Conservation (phyloP, 2,888 invertebrate species). For the Drosophila ustulata region DNA sequence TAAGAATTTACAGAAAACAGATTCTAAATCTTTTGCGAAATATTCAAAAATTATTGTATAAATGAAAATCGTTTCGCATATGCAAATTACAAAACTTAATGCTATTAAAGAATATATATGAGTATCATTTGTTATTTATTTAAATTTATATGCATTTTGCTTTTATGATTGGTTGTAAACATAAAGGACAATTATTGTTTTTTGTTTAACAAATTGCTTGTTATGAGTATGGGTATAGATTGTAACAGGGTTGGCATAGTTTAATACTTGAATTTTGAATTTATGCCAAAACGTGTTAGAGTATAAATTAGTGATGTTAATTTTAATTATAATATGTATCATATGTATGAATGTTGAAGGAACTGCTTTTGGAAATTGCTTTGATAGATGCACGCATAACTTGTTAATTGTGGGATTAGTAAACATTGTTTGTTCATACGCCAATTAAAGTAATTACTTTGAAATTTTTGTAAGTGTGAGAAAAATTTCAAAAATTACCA, state of each 20-base stretch:
- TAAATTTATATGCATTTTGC: constrained; percentile 47
- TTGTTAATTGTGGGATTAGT: constrained; percentile 36
- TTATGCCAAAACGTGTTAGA: constrained; percentile 50
- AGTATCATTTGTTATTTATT: constrained; percentile 82
- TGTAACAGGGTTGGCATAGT: constrained; percentile 47
- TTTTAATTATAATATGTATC: constrained; percentile 3
- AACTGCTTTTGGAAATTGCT: constrained; percentile 59
- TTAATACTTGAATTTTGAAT: constrained; percentile 75
- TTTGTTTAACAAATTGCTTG: constrained; percentile 5
- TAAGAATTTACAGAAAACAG: constrained; percentile 37
- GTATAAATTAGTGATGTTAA: constrained; percentile 16
- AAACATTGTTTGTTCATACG: constrained; percentile 26
- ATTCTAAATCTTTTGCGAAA: constrained; percentile 32
- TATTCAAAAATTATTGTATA: constrained; percentile 42
- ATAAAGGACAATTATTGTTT: constrained; percentile 23
- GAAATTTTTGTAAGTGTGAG: constrained; percentile 60
- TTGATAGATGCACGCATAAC: constrained; percentile 57
- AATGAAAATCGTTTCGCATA: constrained; percentile 27
- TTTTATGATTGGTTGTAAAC: constrained; percentile 20
- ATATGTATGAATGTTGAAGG: constrained; percentile 49
- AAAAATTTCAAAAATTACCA: constrained; percentile 77
- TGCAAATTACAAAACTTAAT: constrained; percentile 51
- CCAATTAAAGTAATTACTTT: constrained; percentile 61
- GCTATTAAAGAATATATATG: constrained; percentile 78
- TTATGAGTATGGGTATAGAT: constrained; percentile 8